Evolutionary conservation across 2,888 invertebrate species (phyloP), one percentile per base, ranked within the genome.

Genomic region (Lithophane socia): DNA sequence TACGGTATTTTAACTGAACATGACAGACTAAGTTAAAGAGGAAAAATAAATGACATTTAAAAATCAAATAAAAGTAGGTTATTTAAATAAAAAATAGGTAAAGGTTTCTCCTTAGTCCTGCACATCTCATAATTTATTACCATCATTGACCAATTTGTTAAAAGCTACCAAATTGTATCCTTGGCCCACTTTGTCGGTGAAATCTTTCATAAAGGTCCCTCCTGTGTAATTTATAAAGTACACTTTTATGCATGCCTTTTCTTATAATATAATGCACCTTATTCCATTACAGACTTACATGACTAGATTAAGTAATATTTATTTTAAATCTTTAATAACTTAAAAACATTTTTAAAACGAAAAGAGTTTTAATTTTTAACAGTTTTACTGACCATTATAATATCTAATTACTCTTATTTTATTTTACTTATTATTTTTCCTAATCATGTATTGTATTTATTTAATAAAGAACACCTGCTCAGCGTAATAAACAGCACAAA

Each of bases 131-230:
- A 63, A 77, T 69, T 69, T 69, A 78, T 69, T 54, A 61, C 61
- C 37, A 61, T 47, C 54, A 42, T 54, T 21, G 16, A 9, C 24
- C 68, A 77, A 61, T 77, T 54, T 69, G 47, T 78, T 78, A 69
- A 77, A 77, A 77, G 77, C 61, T 3, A 24, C 29, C 52, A 68
- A 78, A 69, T 68, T 4, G 60, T 65, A 68, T 60, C 76, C 78
- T 52, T 77, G 78, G 29, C 78, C 78, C 68, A 77, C 44, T 77
- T 77, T 60, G 7, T 1, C 44, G 16, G 13, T 44, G n/a, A 52
- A n/a, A 37, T 78, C 54, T 52, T 61, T 54, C 37, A 47, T 54
- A 47, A 37, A 77, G 10, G 8, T 37, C 47, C 10, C 37, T 47
- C 58, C 44, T 44, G n/a, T 68, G 60, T 67, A 21, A 37, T 77